Evolutionary conservation across 2,797 vertebrate genomes (phyloP).

Genomic region (Avahi laniger): DNA sequence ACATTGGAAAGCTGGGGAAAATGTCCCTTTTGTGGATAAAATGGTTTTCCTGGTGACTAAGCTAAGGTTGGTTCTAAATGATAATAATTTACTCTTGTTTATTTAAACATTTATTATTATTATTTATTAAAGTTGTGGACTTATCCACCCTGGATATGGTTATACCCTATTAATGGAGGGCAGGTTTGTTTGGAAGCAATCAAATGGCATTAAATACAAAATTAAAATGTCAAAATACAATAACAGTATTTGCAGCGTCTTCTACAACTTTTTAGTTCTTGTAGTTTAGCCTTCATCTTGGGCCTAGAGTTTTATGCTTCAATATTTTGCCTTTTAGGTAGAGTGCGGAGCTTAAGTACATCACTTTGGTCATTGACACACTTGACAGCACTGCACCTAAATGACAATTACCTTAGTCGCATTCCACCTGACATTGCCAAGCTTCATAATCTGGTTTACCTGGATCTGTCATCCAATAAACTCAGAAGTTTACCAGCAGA

Average conservation of each 20-base stretch:
- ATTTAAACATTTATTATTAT: not conserved
- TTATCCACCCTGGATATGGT: not conserved
- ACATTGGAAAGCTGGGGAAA: not conserved
- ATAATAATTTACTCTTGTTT: slow-evolving; percentile 31
- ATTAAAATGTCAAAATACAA: not conserved
- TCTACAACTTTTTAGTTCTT: not conserved
- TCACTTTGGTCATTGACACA: slow-evolving; percentile 98
- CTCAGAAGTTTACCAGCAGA: slow-evolving; percentile 99
- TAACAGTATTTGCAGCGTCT: not conserved
- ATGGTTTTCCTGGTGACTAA: slow-evolving; percentile 39
- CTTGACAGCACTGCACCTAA: slow-evolving; percentile 98
- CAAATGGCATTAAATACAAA: not conserved
- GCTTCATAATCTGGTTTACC: slow-evolving; percentile 97
- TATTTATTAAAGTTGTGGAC: not conserved
- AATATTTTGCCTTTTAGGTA: slow-evolving; percentile 86
- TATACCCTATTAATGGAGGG: slow-evolving; percentile 27
- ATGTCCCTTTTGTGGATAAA: not conserved
- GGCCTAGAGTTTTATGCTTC: slow-evolving; percentile 26
- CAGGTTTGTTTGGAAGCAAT: not conserved
- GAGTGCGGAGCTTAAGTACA: slow-evolving; percentile 95
- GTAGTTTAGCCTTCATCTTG: not conserved
- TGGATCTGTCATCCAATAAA: slow-evolving; percentile 99
- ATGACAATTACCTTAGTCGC: slow-evolving; percentile 97
- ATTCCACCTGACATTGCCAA: slow-evolving; percentile 99
- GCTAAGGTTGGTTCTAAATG: slow-evolving; percentile 39